These are phyloP conservation scores for Harpagoxenus sublaevis DNA, from an alignment of 2,888 invertebrate genomes.

Conservation along the genomic window DNA sequence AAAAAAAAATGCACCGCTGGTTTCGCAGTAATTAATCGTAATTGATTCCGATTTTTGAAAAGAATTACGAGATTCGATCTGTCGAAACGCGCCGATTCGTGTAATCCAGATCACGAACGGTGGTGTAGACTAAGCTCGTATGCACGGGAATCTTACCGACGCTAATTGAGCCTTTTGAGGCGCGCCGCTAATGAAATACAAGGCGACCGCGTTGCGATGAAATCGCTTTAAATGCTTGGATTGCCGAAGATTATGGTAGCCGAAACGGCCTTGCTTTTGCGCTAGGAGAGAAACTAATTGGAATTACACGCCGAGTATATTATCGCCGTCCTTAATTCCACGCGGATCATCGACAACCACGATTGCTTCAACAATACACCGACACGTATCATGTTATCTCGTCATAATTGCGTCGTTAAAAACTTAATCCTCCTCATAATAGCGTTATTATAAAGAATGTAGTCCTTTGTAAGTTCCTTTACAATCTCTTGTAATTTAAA, in stretches of 20 bases:
- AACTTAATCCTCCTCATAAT: background rate
- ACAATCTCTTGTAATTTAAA: background rate
- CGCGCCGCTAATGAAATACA: slow-evolving; percentile 50
- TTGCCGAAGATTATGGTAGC: slow-evolving; percentile 13
- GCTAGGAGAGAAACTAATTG: slow-evolving; percentile 33
- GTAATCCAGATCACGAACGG: background rate
- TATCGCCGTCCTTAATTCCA: slow-evolving; percentile 13
- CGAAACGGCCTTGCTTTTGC: background rate
- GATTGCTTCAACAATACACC: background rate
- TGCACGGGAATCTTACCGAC: no score
- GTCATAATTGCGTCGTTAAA: slow-evolving; percentile 8
- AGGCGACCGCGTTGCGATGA: slow-evolving; percentile 28
- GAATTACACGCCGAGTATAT: background rate
- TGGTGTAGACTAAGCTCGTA: background rate
- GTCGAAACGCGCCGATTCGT: background rate
- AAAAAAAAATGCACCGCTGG: no score
- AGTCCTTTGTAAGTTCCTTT: background rate
- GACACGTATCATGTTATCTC: background rate
- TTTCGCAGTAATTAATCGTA: slow-evolving; percentile 37
- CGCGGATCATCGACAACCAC: background rate
- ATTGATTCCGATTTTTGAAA: slow-evolving; percentile 43
- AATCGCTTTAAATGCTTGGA: slow-evolving; percentile 38
- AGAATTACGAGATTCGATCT: slow-evolving; percentile 45
- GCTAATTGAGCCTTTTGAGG: slow-evolving; percentile 42
- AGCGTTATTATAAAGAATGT: background rate